phyloP scores from a whole-genome alignment of 2,113 vertebrate species.

The Pampusana beccarii region DNA sequence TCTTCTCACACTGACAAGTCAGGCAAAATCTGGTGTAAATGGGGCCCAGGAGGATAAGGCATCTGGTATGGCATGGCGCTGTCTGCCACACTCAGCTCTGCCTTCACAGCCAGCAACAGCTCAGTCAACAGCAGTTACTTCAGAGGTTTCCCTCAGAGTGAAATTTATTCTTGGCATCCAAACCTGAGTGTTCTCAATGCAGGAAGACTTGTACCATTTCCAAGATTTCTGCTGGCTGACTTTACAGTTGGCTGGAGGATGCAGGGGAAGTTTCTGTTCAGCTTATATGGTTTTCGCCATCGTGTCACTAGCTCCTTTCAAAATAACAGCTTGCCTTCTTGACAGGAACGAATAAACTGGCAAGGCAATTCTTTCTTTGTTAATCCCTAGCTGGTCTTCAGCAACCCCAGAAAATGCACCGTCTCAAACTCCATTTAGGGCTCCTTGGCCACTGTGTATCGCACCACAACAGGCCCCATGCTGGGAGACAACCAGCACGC shows the following conservation, averaged over 20 bases:
- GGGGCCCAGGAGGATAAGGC: neutral
- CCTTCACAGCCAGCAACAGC: conserved; percentile 38
- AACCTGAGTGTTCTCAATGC: neutral
- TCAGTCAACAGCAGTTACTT: conserved; percentile 41
- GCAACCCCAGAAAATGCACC: neutral
- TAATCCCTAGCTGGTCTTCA: conserved; percentile 6
- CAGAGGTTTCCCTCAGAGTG: conserved; percentile 54
- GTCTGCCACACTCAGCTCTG: conserved; percentile 48
- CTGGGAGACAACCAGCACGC: neutral
- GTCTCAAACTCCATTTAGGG: neutral
- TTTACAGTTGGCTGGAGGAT: conserved; percentile 62
- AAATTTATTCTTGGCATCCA: conserved; percentile 61
- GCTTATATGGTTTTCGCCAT: conserved; percentile 57
- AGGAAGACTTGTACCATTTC: conserved; percentile 57
- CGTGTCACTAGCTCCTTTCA: conserved; percentile 43
- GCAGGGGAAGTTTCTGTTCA: conserved; percentile 56
- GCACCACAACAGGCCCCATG: neutral
- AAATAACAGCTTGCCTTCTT: conserved; percentile 67
- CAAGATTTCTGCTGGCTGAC: conserved; percentile 62
- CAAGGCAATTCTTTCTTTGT: conserved; percentile 37
- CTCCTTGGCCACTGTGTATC: neutral
- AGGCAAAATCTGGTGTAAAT: neutral
- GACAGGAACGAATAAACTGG: conserved; percentile 49
- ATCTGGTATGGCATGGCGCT: conserved; percentile 23
- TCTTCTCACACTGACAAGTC: neutral